Percentiles rank a stretch among this genome's conserved stretches.
phyloP scores from a whole-genome alignment of 2,888 invertebrate species.

The Philhelius pedissequus region DNA sequence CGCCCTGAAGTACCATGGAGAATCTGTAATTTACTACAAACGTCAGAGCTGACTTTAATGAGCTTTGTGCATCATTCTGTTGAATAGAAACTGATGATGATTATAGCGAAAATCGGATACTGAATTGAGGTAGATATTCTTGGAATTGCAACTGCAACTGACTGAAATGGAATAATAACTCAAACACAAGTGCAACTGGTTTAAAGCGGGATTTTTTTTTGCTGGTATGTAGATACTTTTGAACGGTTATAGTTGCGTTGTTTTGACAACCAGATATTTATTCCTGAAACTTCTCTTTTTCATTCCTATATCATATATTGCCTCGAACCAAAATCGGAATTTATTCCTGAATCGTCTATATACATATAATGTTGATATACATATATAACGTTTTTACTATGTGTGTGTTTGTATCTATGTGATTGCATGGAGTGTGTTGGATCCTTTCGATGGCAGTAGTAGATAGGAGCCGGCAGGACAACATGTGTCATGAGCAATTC shows the following conservation, averaged over 20 bases:
- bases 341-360: background rate
- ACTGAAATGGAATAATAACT: slow-evolving; percentile 8
- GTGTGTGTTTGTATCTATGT: background rate
- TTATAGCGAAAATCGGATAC: background rate
- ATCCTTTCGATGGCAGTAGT: slow-evolving; percentile 33
- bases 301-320: background rate
- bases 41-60: slow-evolving; percentile 49
- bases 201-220: background rate
- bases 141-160: background rate
- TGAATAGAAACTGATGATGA: background rate
- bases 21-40: slow-evolving; percentile 41
- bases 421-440: slow-evolving; percentile 34
- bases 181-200: background rate
- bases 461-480: slow-evolving; percentile 24
- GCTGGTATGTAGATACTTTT: background rate
- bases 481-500: slow-evolving; percentile 34
- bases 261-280: slow-evolving; percentile 27
- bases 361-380: background rate
- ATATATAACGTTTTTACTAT: slow-evolving; percentile 25
- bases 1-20: background rate
- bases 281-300: background rate
- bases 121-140: background rate
- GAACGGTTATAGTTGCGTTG: background rate
- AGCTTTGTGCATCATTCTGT: slow-evolving; percentile 13
- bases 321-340: background rate